A percentile compares a stretch with the other conserved stretches of the same genome.
phyloP scores from a whole-genome alignment of 2,888 invertebrate species.

The Syrphus vitripennis region DNA sequence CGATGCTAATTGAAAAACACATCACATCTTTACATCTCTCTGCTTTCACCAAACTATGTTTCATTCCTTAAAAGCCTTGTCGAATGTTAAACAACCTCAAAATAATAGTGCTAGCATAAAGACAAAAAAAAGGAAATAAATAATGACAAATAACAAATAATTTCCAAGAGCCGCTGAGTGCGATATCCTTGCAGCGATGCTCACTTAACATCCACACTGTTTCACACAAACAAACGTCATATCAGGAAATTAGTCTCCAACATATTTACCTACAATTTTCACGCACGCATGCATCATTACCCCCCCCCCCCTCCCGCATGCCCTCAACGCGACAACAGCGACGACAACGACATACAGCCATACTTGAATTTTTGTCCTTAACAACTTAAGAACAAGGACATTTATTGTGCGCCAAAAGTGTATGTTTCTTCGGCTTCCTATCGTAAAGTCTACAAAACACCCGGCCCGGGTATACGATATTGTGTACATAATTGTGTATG shows the following conservation, averaged over 20 bases:
- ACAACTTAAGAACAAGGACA: neutral
- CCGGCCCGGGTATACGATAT: neutral
- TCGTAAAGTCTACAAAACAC: slow-evolving; percentile 7
- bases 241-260: slow-evolving; percentile 57
- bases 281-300: slow-evolving; percentile 49
- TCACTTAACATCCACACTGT: slow-evolving; percentile 58
- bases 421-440: slow-evolving; percentile 18
- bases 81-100: too few relatives aligned
- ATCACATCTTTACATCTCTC: too few relatives aligned
- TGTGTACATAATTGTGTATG: too few relatives aligned
- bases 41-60: too few relatives aligned
- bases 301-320: neutral
- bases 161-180: slow-evolving; percentile 37
- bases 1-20: too few relatives aligned
- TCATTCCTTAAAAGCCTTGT: too few relatives aligned
- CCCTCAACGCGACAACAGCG: too few relatives aligned
- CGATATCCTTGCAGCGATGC: slow-evolving; percentile 47
- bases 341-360: too few relatives aligned
- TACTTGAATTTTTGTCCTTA: neutral
- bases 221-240: slow-evolving; percentile 12
- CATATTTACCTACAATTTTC: slow-evolving; percentile 12
- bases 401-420: slow-evolving; percentile 28
- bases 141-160: slow-evolving; percentile 22
- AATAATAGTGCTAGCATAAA: too few relatives aligned
- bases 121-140: slow-evolving; percentile 12